phyloP scores from a whole-genome alignment of 2,888 invertebrate genomes.

The Ornithoptera alexandrae region DNA sequence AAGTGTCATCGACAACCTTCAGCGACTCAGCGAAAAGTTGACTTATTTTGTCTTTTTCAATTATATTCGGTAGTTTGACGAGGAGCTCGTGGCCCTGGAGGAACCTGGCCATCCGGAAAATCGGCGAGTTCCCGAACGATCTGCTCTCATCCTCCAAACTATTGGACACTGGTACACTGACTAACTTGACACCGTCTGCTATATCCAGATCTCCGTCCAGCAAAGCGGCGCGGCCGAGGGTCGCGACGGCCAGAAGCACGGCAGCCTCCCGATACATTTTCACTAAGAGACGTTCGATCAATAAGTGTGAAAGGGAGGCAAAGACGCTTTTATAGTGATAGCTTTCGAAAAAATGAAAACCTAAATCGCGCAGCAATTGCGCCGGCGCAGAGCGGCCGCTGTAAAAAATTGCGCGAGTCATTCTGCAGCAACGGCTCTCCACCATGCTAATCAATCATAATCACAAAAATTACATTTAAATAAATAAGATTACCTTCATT shows the following conservation, averaged over 20 bases:
- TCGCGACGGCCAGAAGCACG: slow-evolving; percentile 44
- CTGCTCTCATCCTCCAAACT: slow-evolving; percentile 70
- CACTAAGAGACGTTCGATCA: slow-evolving; percentile 51
- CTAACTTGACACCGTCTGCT: slow-evolving; percentile 83
- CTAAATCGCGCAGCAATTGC: slow-evolving; percentile 52
- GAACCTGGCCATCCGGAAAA: slow-evolving; percentile 83
- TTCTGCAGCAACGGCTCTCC: slow-evolving; percentile 41
- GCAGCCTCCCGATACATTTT: slow-evolving; percentile 64
- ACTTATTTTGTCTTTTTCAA: slow-evolving; percentile 83
- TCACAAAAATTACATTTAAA: too few relatives aligned
- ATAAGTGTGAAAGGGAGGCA: slow-evolving; percentile 65
- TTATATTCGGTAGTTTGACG: slow-evolving; percentile 84
- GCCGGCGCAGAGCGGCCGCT: slow-evolving; percentile 44
- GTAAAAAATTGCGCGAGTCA: slow-evolving; percentile 47
- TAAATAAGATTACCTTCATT: too few relatives aligned
- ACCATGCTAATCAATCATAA: too few relatives aligned
- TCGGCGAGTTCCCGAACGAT: slow-evolving; percentile 69
- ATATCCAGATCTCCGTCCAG: slow-evolving; percentile 79
- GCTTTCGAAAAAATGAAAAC: slow-evolving; percentile 76
- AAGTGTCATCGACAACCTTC: slow-evolving; percentile 69
- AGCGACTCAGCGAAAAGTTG: slow-evolving; percentile 77
- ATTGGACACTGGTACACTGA: slow-evolving; percentile 75
- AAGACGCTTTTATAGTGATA: slow-evolving; percentile 64
- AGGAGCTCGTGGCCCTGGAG: slow-evolving; percentile 86
- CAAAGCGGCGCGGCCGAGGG: slow-evolving; percentile 49